Evolutionary conservation across 2,797 vertebrate genomes (phyloP).

Genomic region (Macrochelys suwanniensis): DNA sequence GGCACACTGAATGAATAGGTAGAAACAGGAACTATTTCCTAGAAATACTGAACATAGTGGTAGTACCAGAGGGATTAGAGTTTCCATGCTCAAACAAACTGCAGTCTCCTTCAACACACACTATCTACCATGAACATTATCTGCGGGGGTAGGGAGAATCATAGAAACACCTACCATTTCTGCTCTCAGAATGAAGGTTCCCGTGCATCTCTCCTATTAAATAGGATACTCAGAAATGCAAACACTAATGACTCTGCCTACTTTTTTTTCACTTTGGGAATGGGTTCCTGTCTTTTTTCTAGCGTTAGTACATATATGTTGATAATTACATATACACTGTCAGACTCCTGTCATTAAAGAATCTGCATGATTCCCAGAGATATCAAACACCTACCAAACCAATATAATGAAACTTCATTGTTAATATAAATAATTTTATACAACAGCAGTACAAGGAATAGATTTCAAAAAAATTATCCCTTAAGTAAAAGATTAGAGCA

Average conservation of each 20-base stretch:
- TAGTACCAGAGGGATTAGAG: background rate
- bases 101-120: background rate
- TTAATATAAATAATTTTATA: too few species aligned
- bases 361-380: background rate
- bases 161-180: background rate
- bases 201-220: background rate
- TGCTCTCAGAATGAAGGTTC: background rate
- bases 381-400: background rate
- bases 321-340: background rate
- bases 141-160: rapidly evolving
- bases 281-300: background rate
- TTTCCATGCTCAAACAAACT: background rate
- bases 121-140: background rate
- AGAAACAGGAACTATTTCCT: background rate
- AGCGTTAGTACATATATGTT: background rate
- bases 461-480: background rate
- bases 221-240: too few species aligned
- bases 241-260: background rate
- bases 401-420: background rate
- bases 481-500: background rate
- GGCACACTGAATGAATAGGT: background rate
- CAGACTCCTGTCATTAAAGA: background rate
- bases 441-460: background rate
- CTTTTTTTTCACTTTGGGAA: background rate
- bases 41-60: background rate